phyloP scores from a whole-genome alignment of 2,888 invertebrate species.

The Chymomyza caudatula region DNA sequence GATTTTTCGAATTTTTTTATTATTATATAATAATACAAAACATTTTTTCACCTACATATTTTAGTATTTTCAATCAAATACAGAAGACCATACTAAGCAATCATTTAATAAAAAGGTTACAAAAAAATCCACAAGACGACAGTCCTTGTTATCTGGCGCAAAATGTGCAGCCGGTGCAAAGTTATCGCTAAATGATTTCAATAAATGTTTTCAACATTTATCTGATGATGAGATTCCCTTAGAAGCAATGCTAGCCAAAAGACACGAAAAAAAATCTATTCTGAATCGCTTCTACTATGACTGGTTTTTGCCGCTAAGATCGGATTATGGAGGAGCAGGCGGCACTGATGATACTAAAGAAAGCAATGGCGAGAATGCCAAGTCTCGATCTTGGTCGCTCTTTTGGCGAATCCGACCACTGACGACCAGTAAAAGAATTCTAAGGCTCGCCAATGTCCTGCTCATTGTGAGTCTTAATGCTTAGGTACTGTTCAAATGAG shows the following conservation, averaged over 20 bases:
- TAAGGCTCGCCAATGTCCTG: constrained; percentile 13
- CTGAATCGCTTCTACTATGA: constrained; percentile 42
- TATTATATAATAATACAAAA: no score
- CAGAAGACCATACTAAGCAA: neutral
- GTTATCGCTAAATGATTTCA: constrained; percentile 44
- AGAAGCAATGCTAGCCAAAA: neutral
- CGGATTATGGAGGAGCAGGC: neutral
- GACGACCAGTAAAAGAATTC: neutral
- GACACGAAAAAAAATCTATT: constrained; percentile 5
- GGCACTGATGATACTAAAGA: neutral
- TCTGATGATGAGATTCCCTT: neutral
- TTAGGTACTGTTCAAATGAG: constrained; percentile 15
- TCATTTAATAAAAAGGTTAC: neutral
- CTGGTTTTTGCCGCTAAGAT: constrained; percentile 46
- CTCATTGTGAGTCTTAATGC: constrained; percentile 45
- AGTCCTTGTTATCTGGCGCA: neutral
- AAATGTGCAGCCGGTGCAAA: neutral
- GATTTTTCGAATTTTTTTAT: neutral
- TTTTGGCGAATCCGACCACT: neutral
- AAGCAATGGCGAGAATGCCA: neutral
- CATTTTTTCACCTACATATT: neutral
- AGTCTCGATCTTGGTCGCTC: neutral
- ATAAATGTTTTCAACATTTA: constrained; percentile 47
- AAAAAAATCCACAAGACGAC: neutral
- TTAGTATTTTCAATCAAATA: neutral